Conservation (phyloP, 2,888 invertebrate species). For the Adelognathus sp. region DNA sequence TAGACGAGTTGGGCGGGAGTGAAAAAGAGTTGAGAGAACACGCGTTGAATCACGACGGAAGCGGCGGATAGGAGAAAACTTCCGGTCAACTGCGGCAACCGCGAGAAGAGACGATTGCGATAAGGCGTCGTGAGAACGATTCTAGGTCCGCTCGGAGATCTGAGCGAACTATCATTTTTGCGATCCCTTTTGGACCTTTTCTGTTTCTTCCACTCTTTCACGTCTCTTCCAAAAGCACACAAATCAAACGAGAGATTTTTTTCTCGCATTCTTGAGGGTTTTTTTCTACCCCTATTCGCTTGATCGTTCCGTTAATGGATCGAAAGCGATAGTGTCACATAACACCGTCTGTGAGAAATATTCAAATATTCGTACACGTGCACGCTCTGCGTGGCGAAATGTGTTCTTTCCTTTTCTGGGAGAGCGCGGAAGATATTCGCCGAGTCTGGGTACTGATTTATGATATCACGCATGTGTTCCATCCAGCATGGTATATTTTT, state of each 20-base stretch:
- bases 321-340: neutral
- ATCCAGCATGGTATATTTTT: slow-evolving; percentile 35
- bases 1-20: neutral
- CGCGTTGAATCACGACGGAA: slow-evolving; percentile 41
- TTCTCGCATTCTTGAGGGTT: neutral
- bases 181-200: neutral
- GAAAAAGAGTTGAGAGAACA: no score
- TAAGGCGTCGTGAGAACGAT: slow-evolving; percentile 39
- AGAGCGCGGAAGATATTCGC: slow-evolving; percentile 3
- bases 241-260: neutral
- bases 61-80: slow-evolving; percentile 31
- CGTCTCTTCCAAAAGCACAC: neutral
- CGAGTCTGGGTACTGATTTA: slow-evolving; percentile 20
- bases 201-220: neutral
- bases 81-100: slow-evolving; percentile 31
- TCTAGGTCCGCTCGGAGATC: slow-evolving; percentile 38
- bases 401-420: neutral
- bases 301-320: neutral
- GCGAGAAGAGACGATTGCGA: slow-evolving; percentile 14
- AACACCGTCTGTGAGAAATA: neutral
- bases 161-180: neutral
- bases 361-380: neutral
- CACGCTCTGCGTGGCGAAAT: neutral
- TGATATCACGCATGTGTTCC: slow-evolving; percentile 29
- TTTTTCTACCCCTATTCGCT: neutral